Evolutionary conservation across 2,797 vertebrate genomes (phyloP), one percentile per base, ranked within the genome.

Genomic region (Dicrostonyx torquatus): DNA sequence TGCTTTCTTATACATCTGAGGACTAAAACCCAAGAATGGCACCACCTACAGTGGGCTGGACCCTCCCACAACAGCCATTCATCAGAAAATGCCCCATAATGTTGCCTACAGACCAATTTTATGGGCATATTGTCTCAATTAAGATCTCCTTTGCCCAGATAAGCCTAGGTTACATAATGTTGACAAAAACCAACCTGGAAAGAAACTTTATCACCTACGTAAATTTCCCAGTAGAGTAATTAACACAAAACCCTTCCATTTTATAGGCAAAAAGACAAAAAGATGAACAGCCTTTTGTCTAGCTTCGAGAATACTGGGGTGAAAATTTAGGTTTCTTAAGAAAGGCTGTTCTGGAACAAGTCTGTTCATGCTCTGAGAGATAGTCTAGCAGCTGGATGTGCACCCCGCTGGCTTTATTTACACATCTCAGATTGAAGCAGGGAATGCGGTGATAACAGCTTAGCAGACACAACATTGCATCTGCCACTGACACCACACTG

Each of bases 321-420:
- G 40, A 34, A 96, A 34, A 96, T 93, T 97, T 89, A 12, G 68
- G 88, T 96, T 98, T 97, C 48, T 66, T 4, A 43, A 62, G 88
- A 95, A 95, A 84, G 45, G 96, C 94, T 96, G 96, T 95, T 96
- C 93, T 92, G 92, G 97, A 97, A 98, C 98, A 98, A 98, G 98
- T 96, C 98, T 96, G 94, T 95, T 98, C 98, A 96, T 98, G 96
- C 95, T 50, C 95, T 94, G 95, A 94, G 95, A 97, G 94, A 97
- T 97, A 92, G 97, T 97, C 98, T 98, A 94, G 92, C 97, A 96
- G 95, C 77, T 94, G 94, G 83, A 75, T 94, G 96, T 97, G 97
- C 97, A 96, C 96, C 98, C 97, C 26, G 98, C 98, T 98, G 98
- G 97, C 98, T 98, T 98, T 98, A 98, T 99, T 99, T 98, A 97